Percentiles rank a stretch among this genome's conserved stretches.
Evolutionary conservation across 2,888 invertebrate genomes (phyloP).

Genomic region (Tortrix viridana): DNA sequence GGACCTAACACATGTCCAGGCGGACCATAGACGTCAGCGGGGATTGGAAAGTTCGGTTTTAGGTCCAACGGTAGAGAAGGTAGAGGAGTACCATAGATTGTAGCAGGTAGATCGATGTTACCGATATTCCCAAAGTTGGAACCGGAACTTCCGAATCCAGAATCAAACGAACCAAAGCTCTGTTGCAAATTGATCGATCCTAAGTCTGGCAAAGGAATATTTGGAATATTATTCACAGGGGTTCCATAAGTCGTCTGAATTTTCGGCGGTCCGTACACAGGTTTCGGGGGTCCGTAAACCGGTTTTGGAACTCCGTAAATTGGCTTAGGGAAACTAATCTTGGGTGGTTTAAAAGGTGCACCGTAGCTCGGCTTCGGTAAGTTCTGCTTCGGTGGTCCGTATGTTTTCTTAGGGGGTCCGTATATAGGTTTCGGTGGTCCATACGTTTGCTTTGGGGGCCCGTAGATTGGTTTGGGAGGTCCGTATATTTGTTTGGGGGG

Average conservation of each 20-base stretch:
- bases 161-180: constrained; percentile 28
- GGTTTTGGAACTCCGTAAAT: constrained; percentile 59
- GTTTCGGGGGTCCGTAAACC: constrained; percentile 76
- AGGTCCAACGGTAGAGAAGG: constrained; percentile 61
- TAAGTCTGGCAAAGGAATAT: constrained; percentile 50
- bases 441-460: constrained; percentile 73
- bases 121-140: constrained; percentile 38
- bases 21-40: constrained; percentile 75
- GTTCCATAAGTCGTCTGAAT: constrained; percentile 53
- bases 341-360: constrained; percentile 64
- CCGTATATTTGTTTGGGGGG: constrained; percentile 66
- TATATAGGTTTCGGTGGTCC: constrained; percentile 71
- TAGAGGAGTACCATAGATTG: constrained; percentile 73
- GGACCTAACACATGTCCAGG: constrained; percentile 72
- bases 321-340: constrained; percentile 59
- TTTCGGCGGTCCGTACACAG: constrained; percentile 68
- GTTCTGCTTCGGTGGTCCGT: constrained; percentile 62
- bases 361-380: constrained; percentile 66
- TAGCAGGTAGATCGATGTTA: constrained; percentile 66
- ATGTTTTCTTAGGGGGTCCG: constrained; percentile 63
- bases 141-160: not conserved
- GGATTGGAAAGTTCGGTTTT: constrained; percentile 76
- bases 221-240: constrained; percentile 50
- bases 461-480: constrained; percentile 70
- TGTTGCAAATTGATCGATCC: constrained; percentile 47